Evolutionary conservation across 2,113 vertebrate species (phyloP).

Genomic region (Perca flavescens): DNA sequence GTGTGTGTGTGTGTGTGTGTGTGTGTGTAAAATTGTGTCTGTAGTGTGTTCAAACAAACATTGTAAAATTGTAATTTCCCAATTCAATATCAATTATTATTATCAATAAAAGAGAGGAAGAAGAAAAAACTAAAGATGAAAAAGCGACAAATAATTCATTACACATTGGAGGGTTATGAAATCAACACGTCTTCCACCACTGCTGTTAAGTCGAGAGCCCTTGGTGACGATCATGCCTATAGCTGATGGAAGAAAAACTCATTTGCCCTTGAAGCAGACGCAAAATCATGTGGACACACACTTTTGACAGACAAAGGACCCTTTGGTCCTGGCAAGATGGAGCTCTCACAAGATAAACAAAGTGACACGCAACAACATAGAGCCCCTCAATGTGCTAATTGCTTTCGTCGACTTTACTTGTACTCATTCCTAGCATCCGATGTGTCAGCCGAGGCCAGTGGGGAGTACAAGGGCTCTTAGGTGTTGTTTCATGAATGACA

Average conservation of each 20-base stretch:
- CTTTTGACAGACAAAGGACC: constrained; percentile 20
- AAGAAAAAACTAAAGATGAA: too few species aligned
- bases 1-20: too few species aligned
- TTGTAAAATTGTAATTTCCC: too few species aligned
- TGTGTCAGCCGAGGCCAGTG: constrained; percentile 37
- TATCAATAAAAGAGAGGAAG: too few species aligned
- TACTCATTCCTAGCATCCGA: constrained; percentile 35
- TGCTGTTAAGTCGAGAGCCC: neutral
- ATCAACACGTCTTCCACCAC: neutral
- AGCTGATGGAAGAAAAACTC: neutral
- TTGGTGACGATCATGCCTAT: neutral
- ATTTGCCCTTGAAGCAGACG: constrained; percentile 5
- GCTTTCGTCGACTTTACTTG: constrained; percentile 62
- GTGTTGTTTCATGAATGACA: constrained; percentile 49
- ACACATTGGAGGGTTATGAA: too few species aligned
- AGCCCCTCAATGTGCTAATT: constrained; percentile 70
- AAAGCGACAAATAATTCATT: too few species aligned
- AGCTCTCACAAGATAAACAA: constrained; percentile 41
- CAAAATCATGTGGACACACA: neutral
- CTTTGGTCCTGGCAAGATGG: constrained; percentile 24
- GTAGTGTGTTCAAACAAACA: too few species aligned
- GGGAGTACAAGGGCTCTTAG: constrained; percentile 32
- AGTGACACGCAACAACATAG: constrained; percentile 52
- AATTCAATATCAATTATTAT: too few species aligned
- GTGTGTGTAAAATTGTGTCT: too few species aligned